phyloP scores from a whole-genome alignment of 2,888 invertebrate genomes.

The Hedya salicella region DNA sequence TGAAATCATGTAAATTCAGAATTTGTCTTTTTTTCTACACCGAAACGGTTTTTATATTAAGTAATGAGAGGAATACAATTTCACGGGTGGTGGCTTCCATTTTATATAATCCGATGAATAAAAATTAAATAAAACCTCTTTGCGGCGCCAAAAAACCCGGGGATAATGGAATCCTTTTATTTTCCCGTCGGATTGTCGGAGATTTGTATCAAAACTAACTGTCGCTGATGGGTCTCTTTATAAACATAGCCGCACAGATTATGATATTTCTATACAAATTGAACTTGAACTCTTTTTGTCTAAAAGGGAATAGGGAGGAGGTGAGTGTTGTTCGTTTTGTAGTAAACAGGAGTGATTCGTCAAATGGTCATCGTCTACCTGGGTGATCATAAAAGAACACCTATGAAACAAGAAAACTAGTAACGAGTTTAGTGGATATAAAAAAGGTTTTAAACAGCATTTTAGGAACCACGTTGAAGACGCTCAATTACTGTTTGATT shows the following conservation, averaged over 20 bases:
- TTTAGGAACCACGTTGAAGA: too few species aligned
- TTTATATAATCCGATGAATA: constrained; percentile 40
- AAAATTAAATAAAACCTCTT: constrained; percentile 42
- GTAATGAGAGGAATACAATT: constrained; percentile 36
- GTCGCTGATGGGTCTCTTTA: constrained; percentile 6
- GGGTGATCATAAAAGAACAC: too few species aligned
- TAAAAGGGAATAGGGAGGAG: too few species aligned
- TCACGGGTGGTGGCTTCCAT: constrained; percentile 38
- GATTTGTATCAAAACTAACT: constrained; percentile 37
- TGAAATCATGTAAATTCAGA: not conserved
- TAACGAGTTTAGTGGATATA: too few species aligned
- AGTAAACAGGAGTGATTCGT: too few species aligned
- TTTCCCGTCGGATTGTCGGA: constrained; percentile 34
- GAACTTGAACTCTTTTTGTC: too few species aligned
- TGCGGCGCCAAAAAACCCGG: constrained; percentile 24
- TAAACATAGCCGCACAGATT: not conserved
- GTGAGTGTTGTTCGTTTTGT: too few species aligned
- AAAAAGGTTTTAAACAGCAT: too few species aligned
- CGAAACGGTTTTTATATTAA: constrained; percentile 18
- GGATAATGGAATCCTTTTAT: constrained; percentile 39
- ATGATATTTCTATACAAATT: not conserved
- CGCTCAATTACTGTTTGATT: too few species aligned
- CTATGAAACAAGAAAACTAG: too few species aligned
- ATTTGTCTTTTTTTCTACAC: constrained; percentile 4
- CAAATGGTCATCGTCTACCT: too few species aligned